Conservation (phyloP, 1,140 invertebrate genomes). For the Euura lappo region DNA sequence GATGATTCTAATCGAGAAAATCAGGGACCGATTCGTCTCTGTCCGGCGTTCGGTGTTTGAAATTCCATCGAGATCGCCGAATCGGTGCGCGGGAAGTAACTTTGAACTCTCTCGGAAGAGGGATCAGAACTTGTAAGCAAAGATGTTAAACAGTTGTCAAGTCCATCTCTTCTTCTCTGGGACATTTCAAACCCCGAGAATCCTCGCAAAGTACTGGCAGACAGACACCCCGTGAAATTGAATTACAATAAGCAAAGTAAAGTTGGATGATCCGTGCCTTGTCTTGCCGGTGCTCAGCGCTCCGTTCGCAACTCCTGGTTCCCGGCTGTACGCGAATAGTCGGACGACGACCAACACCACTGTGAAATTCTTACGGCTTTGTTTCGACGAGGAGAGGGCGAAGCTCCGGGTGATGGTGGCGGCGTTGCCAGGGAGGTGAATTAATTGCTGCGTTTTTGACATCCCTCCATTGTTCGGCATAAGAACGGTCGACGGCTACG, state of each 20-base stretch:
- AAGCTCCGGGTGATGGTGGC: not conserved
- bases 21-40: not conserved
- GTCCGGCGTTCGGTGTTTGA: conserved; percentile 7
- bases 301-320: conserved; percentile 29
- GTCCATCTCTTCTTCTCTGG: conserved; percentile 39
- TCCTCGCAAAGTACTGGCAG: not conserved
- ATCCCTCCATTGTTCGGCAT: conserved; percentile 50
- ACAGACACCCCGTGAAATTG: conserved; percentile 50
- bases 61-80: not conserved
- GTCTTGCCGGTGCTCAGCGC: conserved; percentile 43
- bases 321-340: conserved; percentile 26
- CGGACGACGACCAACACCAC: conserved; percentile 9
- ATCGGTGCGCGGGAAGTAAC: conserved; percentile 8
- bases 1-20: not conserved
- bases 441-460: conserved; percentile 61
- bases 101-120: conserved; percentile 15
- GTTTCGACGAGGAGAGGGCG: not conserved
- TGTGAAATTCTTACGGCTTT: not conserved
- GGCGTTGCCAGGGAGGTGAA: conserved; percentile 40
- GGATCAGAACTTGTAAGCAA: conserved; percentile 36
- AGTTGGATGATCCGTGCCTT: conserved; percentile 56
- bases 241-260: conserved; percentile 59
- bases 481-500: conserved; percentile 30
- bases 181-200: not conserved
- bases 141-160: conserved; percentile 55